Evolutionary conservation across 2,888 invertebrate species (phyloP).

Genomic region (Petrolisthes manimaculis): DNA sequence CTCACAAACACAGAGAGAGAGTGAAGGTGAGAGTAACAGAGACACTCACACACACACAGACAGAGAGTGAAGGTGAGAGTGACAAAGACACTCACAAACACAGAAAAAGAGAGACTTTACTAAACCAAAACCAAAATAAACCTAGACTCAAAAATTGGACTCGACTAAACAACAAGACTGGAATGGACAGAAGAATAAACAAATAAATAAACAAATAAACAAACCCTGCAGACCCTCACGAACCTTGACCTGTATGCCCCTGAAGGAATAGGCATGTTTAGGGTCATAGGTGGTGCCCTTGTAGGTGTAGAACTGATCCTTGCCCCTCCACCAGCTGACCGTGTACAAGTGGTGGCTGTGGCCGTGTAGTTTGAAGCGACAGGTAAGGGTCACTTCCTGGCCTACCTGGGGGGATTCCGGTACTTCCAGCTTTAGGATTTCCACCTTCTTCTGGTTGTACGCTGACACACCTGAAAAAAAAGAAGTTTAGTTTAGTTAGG

Average conservation of each 20-base stretch:
- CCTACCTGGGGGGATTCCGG: conserved; percentile 48
- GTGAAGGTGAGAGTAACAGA: no score
- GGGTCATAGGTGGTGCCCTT: conserved; percentile 51
- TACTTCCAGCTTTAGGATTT: conserved; percentile 52
- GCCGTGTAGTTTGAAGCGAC: conserved; percentile 49
- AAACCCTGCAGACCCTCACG: no score
- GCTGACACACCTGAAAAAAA: not conserved
- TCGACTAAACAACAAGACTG: not conserved
- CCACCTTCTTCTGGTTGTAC: conserved; percentile 48
- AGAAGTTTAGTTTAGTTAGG: not conserved
- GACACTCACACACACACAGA: no score
- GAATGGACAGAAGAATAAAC: not conserved
- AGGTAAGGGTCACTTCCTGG: conserved; percentile 58
- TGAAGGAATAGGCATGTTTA: conserved; percentile 55
- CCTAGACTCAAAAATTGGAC: no score
- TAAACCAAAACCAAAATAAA: no score
- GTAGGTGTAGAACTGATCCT: conserved; percentile 64
- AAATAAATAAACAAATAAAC: no score
- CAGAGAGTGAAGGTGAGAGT: no score
- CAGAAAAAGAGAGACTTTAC: no score
- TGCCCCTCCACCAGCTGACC: conserved; percentile 64
- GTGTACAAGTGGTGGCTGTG: conserved; percentile 56
- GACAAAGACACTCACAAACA: no score
- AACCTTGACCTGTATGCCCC: conserved; percentile 56
- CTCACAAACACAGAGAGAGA: no score